Percentiles rank a stretch among this genome's conserved stretches.
phyloP scores from a whole-genome alignment of 1,140 invertebrate species.

The Drosophila nebulosa region DNA sequence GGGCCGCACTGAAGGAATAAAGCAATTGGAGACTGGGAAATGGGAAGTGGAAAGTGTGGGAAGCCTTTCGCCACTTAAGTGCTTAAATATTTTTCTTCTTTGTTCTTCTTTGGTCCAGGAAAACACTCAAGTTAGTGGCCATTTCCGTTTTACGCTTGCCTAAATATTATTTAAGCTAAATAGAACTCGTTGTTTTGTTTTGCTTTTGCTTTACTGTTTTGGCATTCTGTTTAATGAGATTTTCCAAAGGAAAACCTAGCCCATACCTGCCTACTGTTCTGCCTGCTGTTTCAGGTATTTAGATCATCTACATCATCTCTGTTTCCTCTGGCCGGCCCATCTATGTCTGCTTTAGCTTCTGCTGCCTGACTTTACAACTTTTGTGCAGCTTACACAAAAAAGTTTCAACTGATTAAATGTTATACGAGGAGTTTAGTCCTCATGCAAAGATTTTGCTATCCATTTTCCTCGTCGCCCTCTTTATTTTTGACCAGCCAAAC shows the following conservation, averaged over 20 bases:
- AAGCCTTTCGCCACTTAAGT: conserved; percentile 58
- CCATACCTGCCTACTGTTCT: background rate
- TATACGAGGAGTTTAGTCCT: conserved; percentile 39
- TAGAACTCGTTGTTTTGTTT: conserved; percentile 41
- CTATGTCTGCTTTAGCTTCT: background rate
- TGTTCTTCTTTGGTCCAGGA: conserved; percentile 29
- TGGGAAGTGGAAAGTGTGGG: background rate
- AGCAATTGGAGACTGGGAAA: too few relatives aligned
- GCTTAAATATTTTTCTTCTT: conserved; percentile 78
- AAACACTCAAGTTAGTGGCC: conserved; percentile 73
- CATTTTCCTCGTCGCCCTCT: background rate
- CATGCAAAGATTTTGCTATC: conserved; percentile 10
- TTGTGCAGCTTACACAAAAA: conserved; percentile 8
- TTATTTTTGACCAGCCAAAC: background rate
- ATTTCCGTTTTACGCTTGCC: conserved; percentile 69
- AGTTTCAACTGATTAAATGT: conserved; percentile 73
- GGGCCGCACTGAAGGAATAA: background rate
- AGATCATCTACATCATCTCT: conserved; percentile 48
- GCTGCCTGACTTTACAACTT: conserved; percentile 51
- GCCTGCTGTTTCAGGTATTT: conserved; percentile 1
- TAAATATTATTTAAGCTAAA: conserved; percentile 74
- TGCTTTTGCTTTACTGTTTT: background rate
- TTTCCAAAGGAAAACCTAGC: conserved; percentile 6
- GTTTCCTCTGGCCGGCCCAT: background rate
- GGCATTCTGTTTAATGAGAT: conserved; percentile 57